Evolutionary conservation across 2,113 vertebrate species (phyloP), one percentile per base, ranked within the genome.

Genomic region (Ifrita kowaldi): DNA sequence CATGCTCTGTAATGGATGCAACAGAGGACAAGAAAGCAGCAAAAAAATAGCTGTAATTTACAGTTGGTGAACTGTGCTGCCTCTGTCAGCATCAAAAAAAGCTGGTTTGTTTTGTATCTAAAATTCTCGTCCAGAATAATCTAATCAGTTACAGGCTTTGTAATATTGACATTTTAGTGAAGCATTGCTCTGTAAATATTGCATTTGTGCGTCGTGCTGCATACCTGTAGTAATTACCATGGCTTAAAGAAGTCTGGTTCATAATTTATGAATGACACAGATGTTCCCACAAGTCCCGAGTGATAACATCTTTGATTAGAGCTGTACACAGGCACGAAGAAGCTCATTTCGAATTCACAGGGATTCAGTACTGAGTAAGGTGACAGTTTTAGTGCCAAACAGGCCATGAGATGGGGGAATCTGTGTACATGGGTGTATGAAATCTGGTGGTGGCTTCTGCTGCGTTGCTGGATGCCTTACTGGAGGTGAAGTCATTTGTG

Each of bases 221-320:
- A 56, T 81, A 89, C 52, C 64, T 94, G 56, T 23, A 73, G 67
- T 90, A 90, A 95, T 94, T 83, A 94, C 46, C 50, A 37, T 0
- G 22, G 27, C 32, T 82, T 91, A 22, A 88, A 75, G 67, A 65
- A 90, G 23, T 28, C 78, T 84, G 8, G 17, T 49, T 92, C 79
- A 92, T 95, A 26, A 90, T 94, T 97, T 87, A 96, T 95, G 79
- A 93, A 83, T 71, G 44, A 64, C 63, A 32, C 56, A 74, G 33
- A 35, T 16, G 1, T 85, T 95, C 46, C 32, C 13, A 26, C 63
- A 57, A 70, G 42, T 75, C 71, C 71, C 77, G 87, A 77, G 60
- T 27, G 56, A 14, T 30, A 30, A 74, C 84, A 52, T 37, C 46
- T 41, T 55, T 90, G 93, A 33, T 80, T 80, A 20, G 30, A 71